Percentiles rank a stretch among this genome's conserved stretches.
Conservation (phyloP, 2,797 vertebrate genomes). For the Enteromius paludinosus region DNA sequence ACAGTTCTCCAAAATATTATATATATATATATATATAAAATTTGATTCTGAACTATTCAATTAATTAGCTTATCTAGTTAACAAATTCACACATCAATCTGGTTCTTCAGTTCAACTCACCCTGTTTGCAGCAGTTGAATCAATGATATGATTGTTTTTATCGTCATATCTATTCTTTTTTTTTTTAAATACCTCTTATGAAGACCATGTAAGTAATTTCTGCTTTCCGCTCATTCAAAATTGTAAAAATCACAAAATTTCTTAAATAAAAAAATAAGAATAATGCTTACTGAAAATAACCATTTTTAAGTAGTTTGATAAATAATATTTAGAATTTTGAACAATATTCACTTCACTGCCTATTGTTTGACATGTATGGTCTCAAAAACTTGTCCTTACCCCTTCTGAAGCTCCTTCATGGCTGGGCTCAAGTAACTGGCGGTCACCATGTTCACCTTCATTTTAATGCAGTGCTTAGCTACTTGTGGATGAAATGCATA, state of each 20-base stretch:
- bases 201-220: background rate
- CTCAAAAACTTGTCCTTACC: constrained; percentile 58
- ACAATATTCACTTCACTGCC: background rate
- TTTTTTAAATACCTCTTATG: background rate
- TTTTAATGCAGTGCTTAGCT: constrained; percentile 89
- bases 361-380: background rate
- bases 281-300: background rate
- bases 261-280: no score
- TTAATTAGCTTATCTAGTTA: background rate
- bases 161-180: background rate
- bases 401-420: constrained; percentile 84
- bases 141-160: no score
- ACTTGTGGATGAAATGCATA: constrained; percentile 87
- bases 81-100: background rate
- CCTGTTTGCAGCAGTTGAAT: background rate
- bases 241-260: no score
- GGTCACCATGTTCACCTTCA: constrained; percentile 92
- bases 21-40: no score
- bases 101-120: background rate
- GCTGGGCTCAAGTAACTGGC: constrained; percentile 92
- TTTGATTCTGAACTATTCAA: background rate
- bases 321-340: background rate
- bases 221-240: background rate
- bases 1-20: background rate
- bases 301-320: no score